These are phyloP conservation scores for Puma concolor DNA, from an alignment of 2,113 vertebrate genomes.

Conservation along the genomic window DNA sequence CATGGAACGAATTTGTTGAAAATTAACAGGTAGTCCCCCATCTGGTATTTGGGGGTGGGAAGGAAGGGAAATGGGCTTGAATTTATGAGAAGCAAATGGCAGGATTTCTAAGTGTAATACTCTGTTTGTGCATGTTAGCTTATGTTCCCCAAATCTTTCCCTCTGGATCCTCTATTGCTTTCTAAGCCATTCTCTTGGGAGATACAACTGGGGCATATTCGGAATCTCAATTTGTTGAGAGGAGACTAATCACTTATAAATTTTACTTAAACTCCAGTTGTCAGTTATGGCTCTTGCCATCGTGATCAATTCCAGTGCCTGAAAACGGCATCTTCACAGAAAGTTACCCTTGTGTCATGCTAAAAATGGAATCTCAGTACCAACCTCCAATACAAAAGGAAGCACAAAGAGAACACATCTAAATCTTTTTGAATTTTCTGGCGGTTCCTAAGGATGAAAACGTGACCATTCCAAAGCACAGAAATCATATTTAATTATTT, in stretches of 20 bases:
- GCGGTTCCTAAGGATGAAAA: background rate
- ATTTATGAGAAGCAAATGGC: conserved; percentile 29
- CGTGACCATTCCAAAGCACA: background rate
- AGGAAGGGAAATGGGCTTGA: background rate
- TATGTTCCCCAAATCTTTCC: conserved; percentile 67
- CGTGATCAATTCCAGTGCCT: background rate
- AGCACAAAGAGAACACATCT: background rate
- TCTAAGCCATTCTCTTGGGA: conserved; percentile 73
- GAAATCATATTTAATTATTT: conserved; percentile 21
- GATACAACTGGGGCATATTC: conserved; percentile 61
- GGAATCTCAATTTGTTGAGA: conserved; percentile 55
- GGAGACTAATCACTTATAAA: conserved; percentile 75
- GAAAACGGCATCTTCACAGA: background rate
- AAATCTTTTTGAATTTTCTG: background rate
- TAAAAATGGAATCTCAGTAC: background rate
- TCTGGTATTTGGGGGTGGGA: conserved; percentile 42
- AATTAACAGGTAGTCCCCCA: conserved; percentile 61
- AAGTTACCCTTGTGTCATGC: background rate
- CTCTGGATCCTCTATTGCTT: conserved; percentile 63
- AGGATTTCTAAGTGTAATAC: conserved; percentile 44
- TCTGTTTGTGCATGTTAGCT: conserved; percentile 37
- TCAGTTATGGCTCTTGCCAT: conserved; percentile 7
- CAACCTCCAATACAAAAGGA: background rate
- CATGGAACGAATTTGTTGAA: background rate
- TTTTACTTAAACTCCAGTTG: conserved; percentile 68